Percentiles rank a stretch among this genome's conserved stretches.
These are phyloP conservation scores for Stichodactyla helianthus DNA, from an alignment of 64 coral and sea anemone species.

Conservation along the genomic window DNA sequence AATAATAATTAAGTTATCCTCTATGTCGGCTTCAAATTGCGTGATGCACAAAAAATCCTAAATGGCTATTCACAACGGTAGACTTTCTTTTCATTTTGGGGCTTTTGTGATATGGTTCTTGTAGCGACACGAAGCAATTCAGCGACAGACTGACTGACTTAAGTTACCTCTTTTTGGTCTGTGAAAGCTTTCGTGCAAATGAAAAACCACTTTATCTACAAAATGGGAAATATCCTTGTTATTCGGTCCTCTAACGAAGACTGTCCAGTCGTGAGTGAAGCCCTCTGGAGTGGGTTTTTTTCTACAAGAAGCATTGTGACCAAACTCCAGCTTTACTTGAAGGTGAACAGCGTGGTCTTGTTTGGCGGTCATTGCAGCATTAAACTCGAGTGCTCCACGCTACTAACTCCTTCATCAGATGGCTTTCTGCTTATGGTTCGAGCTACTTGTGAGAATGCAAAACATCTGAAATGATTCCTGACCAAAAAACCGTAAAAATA, in stretches of 20 bases:
- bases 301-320: constrained; percentile 90
- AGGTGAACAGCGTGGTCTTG: constrained; percentile 40
- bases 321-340: constrained; percentile 95
- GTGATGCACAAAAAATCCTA: background rate
- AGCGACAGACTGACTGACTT: background rate
- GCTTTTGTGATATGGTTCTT: background rate
- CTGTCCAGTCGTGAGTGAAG: constrained; percentile 90
- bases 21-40: constrained; percentile 5
- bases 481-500: background rate
- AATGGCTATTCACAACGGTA: background rate
- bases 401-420: background rate
- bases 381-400: background rate
- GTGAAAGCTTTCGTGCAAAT: constrained; percentile 91
- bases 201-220: constrained; percentile 96
- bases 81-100: background rate
- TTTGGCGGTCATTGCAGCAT: constrained; percentile 12
- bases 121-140: background rate
- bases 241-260: constrained; percentile 91
- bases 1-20: constrained; percentile 8
- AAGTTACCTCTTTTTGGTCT: constrained; percentile 92
- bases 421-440: constrained; percentile 16
- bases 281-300: constrained; percentile 74
- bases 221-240: constrained; percentile 94
- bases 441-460: constrained; percentile 10
- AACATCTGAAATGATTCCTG: constrained; percentile 13